Base-by-base conservation (phyloP, 2,888 invertebrate genomes). In the Microchrysa polita region DNA sequence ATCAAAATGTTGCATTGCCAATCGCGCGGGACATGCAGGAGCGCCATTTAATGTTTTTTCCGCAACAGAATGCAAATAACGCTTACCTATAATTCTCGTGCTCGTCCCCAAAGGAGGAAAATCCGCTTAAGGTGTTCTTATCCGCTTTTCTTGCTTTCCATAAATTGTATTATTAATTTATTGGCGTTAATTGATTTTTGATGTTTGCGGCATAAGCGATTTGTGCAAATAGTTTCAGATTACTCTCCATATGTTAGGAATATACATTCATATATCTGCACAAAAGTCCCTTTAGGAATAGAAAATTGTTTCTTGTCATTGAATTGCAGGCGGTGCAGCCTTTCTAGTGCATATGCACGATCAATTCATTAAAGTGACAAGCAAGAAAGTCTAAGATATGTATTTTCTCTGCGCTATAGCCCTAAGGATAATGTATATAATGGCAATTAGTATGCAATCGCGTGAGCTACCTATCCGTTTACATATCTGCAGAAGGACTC, bases 151-250 rank as follows among this genome's bases (percentile, higher is more conserved):
- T 65, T 65, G 65, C 65, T 69, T 57, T 69, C 69, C 22, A 69
- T 69, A 69, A 69, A 69, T 69, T 69, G 55, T 55, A 57, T 69
- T 69, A 69, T 69, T 73, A 73, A 75, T 75, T 75, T 75, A 73
- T 75, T 73, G 71, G 67, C 69, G 73, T 73, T 75, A 75, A 75
- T 75, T 75, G 75, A 75, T 75, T 75, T 75, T 65, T 73, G 71
- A 73, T 75, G 75, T 75, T 75, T 63, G 20, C 55, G 65, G 63
- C 12, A 59, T 34, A 22, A 34, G 48, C 57, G 65, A 71, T 48
- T 73, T 73, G 53, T 73, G 55, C 55, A 10, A 40, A 34, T 20
- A 65, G 65, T 65, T 65, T 65, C 20, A 23, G 48, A 65, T 65
- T 65, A 34, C 65, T 44, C 22, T 34, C 27, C 27, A 34, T 65